Conservation (phyloP, 2,888 invertebrate species). For the Caenorhabditis sp. region DNA sequence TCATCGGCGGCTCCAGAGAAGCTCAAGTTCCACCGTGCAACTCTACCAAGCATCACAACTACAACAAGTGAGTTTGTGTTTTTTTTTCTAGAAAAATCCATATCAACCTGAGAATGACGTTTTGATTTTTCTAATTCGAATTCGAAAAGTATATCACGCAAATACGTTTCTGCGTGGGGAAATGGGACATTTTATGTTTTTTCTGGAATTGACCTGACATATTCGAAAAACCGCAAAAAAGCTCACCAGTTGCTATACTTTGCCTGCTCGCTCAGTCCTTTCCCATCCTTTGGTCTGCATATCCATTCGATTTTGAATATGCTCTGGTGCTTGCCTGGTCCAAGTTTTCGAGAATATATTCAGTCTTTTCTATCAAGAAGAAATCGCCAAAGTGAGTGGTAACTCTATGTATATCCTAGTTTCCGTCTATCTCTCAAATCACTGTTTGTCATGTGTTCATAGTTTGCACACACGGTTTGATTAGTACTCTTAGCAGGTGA, state of each 20-base stretch:
- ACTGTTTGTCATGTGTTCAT: constrained; percentile 61
- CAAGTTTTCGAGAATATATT: constrained; percentile 6
- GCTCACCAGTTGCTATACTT: background rate
- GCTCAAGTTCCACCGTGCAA: constrained; percentile 57
- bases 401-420: constrained; percentile 1
- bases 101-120: no score
- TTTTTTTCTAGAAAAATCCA: no score
- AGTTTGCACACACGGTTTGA: constrained; percentile 56
- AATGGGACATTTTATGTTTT: constrained; percentile 23
- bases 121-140: no score
- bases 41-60: constrained; percentile 65
- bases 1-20: constrained; percentile 38
- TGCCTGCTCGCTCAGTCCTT: background rate
- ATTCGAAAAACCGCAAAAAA: background rate
- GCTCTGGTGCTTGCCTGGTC: constrained; percentile 27
- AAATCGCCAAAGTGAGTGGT: constrained; percentile 45
- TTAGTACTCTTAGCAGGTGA: constrained; percentile 47
- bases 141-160: background rate
- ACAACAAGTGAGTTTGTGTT: constrained; percentile 60
- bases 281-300: background rate
- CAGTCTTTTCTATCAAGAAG: constrained; percentile 21
- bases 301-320: constrained; percentile 7
- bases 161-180: background rate
- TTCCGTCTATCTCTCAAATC: constrained; percentile 42
- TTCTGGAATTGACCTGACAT: constrained; percentile 16